phyloP scores from a whole-genome alignment of 2,888 invertebrate species.

The Cryptocephalus primarius region DNA sequence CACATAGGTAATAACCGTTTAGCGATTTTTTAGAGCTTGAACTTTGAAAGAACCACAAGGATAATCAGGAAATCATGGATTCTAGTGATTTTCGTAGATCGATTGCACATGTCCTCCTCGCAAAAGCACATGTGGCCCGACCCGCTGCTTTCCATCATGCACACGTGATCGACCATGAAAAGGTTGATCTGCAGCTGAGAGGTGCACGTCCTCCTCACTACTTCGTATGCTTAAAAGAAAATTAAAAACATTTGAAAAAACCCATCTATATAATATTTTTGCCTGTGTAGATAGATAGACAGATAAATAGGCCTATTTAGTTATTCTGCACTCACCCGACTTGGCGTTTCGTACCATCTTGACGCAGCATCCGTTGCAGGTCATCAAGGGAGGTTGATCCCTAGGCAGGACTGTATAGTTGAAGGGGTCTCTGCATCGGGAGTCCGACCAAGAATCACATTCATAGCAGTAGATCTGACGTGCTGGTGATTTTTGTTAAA shows the following conservation, averaged over 20 bases:
- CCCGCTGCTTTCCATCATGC: constrained; percentile 98
- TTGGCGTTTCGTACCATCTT: constrained; percentile 90
- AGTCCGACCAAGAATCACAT: constrained; percentile 87
- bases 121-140: constrained; percentile 98
- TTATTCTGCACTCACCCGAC: constrained; percentile 58
- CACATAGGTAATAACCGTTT: too few species aligned
- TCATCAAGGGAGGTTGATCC: constrained; percentile 79
- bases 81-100: constrained; percentile 26
- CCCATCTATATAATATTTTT: too few species aligned
- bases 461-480: constrained; percentile 88
- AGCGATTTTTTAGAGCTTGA: neutral
- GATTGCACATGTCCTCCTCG: constrained; percentile 94
- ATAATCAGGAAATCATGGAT: constrained; percentile 3
- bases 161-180: constrained; percentile 97
- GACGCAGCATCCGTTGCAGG: constrained; percentile 88
- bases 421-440: constrained; percentile 84
- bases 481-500: constrained; percentile 43
- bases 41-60: constrained; percentile 3
- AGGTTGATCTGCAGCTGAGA: constrained; percentile 89
- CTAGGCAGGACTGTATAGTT: constrained; percentile 82
- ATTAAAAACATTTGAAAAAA: constrained; percentile 1
- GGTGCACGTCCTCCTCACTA: constrained; percentile 84
- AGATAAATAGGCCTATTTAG: too few species aligned
- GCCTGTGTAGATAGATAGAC: too few species aligned
- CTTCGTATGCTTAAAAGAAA: constrained; percentile 69